Evolutionary conservation across 2,888 invertebrate species (phyloP).

Genomic region (Caenorhabditis doughertyi): DNA sequence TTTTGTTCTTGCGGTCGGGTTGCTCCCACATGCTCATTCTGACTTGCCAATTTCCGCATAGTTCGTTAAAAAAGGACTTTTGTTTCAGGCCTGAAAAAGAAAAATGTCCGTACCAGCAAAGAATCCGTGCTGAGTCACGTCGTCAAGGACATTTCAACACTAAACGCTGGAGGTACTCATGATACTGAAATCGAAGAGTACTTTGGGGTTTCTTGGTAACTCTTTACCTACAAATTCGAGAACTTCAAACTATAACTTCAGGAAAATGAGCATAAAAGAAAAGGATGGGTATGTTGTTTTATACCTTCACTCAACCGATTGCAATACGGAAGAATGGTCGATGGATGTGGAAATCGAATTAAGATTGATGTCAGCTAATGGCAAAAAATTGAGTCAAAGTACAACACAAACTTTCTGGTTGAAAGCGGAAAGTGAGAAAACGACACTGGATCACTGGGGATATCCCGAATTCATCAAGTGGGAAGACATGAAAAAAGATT

Average conservation of each 20-base stretch:
- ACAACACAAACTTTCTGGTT: no score
- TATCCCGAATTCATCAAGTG: not conserved
- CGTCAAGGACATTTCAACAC: not conserved
- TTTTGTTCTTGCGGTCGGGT: not conserved
- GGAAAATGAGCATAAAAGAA: not conserved
- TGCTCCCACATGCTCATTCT: no score
- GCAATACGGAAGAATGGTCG: not conserved
- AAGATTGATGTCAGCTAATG: not conserved
- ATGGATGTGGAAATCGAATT: not conserved
- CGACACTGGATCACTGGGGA: no score
- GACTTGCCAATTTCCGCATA: no score
- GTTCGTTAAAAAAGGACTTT: not conserved
- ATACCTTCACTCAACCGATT: not conserved
- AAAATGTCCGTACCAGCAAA: not conserved
- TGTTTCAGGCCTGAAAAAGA: no score
- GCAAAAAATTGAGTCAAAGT: no score
- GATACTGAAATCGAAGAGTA: not conserved
- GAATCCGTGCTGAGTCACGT: not conserved
- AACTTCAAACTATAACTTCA: not conserved
- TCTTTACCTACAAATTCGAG: not conserved
- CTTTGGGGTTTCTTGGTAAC: conserved; percentile 5
- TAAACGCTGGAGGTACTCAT: not conserved
- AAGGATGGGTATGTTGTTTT: not conserved
- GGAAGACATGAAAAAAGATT: not conserved
- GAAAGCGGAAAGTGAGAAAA: no score